A percentile compares a stretch with the other conserved stretches of the same genome.
phyloP scores from a whole-genome alignment of 2,113 vertebrate genomes.

The Penelope pileata region DNA sequence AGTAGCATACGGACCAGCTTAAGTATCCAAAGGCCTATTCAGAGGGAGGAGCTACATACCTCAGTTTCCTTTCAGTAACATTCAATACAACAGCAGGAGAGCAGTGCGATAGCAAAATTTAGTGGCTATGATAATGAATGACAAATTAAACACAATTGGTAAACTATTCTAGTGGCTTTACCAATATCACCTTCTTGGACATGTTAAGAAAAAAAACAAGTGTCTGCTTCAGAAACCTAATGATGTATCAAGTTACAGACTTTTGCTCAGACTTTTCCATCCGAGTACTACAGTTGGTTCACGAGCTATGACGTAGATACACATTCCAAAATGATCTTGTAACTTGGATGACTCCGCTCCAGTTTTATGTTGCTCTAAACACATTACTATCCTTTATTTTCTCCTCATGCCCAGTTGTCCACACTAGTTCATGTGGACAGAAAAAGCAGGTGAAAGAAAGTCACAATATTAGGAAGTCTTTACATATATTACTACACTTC shows the following conservation, averaged over 20 bases:
- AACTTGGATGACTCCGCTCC: background rate
- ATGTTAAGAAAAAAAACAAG: background rate
- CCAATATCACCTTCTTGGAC: background rate
- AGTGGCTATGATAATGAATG: background rate
- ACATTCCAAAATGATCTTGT: slow-evolving; percentile 25
- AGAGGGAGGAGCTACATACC: background rate
- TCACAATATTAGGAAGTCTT: background rate
- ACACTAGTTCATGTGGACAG: rapidly evolving
- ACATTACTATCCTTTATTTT: background rate
- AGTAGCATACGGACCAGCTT: background rate
- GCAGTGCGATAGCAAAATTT: background rate
- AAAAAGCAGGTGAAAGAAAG: background rate
- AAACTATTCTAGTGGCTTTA: background rate
- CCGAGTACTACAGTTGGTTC: background rate
- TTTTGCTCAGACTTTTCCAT: background rate
- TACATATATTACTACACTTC: background rate
- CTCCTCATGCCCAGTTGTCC: background rate
- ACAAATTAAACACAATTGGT: background rate
- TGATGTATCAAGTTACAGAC: background rate
- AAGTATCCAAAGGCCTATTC: background rate
- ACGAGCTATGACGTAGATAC: background rate
- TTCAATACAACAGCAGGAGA: background rate
- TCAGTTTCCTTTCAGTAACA: background rate
- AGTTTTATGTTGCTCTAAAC: background rate
- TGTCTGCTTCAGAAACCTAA: background rate